Conservation (phyloP, 2,113 vertebrate species). For the Spizaetus ornatus region DNA sequence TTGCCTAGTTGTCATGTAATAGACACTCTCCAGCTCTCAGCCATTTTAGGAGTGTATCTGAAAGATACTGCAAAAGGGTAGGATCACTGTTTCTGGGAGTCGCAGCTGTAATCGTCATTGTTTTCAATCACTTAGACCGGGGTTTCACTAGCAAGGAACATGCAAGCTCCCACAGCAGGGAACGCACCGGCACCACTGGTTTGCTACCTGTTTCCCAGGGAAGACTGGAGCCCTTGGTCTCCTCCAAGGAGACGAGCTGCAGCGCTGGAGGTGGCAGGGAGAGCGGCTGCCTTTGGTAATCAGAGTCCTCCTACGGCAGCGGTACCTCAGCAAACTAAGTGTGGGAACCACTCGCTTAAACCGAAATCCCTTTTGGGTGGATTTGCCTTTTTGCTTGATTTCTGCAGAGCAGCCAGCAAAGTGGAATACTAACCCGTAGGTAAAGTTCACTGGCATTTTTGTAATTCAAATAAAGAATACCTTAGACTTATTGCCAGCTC, state of each 20-base stretch:
- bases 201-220: background rate
- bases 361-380: background rate
- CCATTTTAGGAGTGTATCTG: background rate
- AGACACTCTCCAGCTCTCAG: background rate
- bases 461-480: background rate
- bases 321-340: background rate
- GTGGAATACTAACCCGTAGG: background rate
- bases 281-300: background rate
- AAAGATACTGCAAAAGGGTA: background rate
- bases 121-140: fast-evolving
- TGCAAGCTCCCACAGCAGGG: background rate
- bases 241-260: background rate
- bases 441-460: constrained; percentile 22
- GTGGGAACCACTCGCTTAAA: background rate
- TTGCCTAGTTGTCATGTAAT: background rate
- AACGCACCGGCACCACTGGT: fast-evolving
- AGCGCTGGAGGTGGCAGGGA: background rate
- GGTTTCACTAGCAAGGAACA: background rate
- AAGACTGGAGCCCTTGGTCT: background rate
- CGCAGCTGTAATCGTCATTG: background rate
- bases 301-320: background rate
- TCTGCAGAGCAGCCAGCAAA: background rate
- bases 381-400: background rate
- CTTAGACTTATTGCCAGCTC: background rate
- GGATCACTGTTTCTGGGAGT: background rate